Percentiles rank a stretch among this genome's conserved stretches.
phyloP scores from a whole-genome alignment of 2,888 invertebrate species.

The Galerucella calmariensis region DNA sequence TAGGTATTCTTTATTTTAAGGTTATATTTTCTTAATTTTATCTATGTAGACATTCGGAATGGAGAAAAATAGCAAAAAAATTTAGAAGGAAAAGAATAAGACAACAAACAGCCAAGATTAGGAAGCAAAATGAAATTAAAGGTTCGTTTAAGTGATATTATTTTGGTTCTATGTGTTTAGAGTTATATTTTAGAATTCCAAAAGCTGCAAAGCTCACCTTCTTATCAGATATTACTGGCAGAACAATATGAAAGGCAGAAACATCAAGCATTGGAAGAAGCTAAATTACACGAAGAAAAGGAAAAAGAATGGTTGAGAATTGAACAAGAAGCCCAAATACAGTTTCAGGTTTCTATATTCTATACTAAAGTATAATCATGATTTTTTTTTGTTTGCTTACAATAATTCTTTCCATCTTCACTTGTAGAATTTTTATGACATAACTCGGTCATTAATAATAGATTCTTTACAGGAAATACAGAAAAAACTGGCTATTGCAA shows the following conservation, averaged over 20 bases:
- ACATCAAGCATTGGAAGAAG: slow-evolving; percentile 69
- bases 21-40: slow-evolving; percentile 52
- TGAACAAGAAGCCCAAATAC: slow-evolving; percentile 73
- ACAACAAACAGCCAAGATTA: slow-evolving; percentile 69
- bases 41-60: slow-evolving; percentile 73
- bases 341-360: slow-evolving; percentile 66
- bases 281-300: slow-evolving; percentile 67
- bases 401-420: too few relatives aligned
- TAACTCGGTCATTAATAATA: too few relatives aligned
- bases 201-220: slow-evolving; percentile 61
- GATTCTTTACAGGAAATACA: slow-evolving; percentile 64
- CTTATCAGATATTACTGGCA: slow-evolving; percentile 68
- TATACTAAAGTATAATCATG: not conserved
- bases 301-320: slow-evolving; percentile 75
- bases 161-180: slow-evolving; percentile 3
- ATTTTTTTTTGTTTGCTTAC: too few relatives aligned
- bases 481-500: slow-evolving; percentile 68
- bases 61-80: slow-evolving; percentile 80
- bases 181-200: slow-evolving; percentile 27
- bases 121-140: slow-evolving; percentile 65
- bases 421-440: too few relatives aligned
- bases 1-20: slow-evolving; percentile 36
- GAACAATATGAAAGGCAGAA: slow-evolving; percentile 69
- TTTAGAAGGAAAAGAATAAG: slow-evolving; percentile 76
- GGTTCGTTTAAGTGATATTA: slow-evolving; percentile 55